Evolutionary conservation across 2,888 invertebrate genomes (phyloP), one percentile per base, ranked within the genome.

Genomic region (Brenthis daphne): DNA sequence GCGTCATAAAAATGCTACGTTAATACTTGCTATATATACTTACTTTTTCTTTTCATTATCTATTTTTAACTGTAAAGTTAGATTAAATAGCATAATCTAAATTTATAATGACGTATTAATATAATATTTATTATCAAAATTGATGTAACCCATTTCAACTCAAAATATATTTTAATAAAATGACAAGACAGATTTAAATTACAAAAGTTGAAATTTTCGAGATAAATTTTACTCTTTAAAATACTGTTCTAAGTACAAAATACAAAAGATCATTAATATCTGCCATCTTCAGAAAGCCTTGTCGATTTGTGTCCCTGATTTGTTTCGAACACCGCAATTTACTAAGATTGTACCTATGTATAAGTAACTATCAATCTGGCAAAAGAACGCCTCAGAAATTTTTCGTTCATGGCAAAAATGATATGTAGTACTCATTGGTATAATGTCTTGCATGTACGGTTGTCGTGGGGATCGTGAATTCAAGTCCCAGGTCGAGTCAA

Each of bases 251-350:
- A 16, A 61, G 51, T 51, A 65, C 61, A 29, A 56, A 56, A 54
- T 71, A 57, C 54, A 48, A 56, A 33, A n/a, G 33, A 53, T 57
- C 69, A 71, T 73, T 70, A 71, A 67, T 73, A 69, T 33, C 69
- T 68, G 73, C 69, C 73, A 65, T 16, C 65, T 58, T 55, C 73
- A 73, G 73, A 63, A 67, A 65, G 65, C 69, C 29, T 43, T 50
- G 71, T 67, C 74, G 66, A 74, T 71, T 71, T 74, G 74, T 74
- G 67, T 71, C 71, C 67, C 64, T 70, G 69, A 65, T 63, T 65
- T 66, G 71, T 65, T 53, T 64, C 68, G 56, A 74, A 70, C 65
- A 65, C 66, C 64, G 61, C 71, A 71, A 70, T 74, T 74, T 68
- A 54, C 58, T 69, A 64, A 67, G 65, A 61, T 57, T 50, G 57